phyloP scores from a whole-genome alignment of 2,113 vertebrate species.

The Sinocyclocheilus rhinocerous region DNA sequence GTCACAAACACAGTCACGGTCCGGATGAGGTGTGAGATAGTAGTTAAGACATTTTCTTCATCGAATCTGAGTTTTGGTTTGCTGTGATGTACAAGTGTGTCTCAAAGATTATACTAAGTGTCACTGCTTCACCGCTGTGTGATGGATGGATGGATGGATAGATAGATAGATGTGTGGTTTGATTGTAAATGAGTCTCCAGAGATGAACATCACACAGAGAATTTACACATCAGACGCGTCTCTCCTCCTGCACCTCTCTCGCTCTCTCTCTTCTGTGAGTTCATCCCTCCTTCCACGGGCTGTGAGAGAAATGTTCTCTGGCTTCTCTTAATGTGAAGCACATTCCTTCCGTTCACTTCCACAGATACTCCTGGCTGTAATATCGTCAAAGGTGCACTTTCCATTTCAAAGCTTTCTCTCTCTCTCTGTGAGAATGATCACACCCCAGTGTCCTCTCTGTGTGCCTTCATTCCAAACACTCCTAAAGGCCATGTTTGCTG shows the following conservation, averaged over 20 bases:
- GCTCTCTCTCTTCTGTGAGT: constrained; percentile 45
- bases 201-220: constrained; percentile 63
- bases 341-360: constrained; percentile 8
- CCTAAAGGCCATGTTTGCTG: constrained; percentile 42
- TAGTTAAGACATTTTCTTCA: neutral
- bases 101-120: neutral
- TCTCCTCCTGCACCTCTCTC: neutral
- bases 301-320: constrained; percentile 10
- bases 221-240: constrained; percentile 75
- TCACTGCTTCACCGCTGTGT: neutral
- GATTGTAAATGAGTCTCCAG: constrained; percentile 63
- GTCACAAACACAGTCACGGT: neutral
- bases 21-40: neutral
- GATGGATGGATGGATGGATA: neutral
- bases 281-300: constrained; percentile 21
- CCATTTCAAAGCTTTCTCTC: constrained; percentile 18
- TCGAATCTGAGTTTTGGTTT: neutral
- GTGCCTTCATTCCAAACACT: neutral
- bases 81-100: neutral
- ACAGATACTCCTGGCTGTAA: neutral
- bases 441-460: constrained; percentile 6
- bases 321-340: constrained; percentile 12
- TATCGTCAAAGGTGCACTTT: constrained; percentile 9
- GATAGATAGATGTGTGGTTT: constrained; percentile 43
- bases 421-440: neutral